phyloP scores from a whole-genome alignment of 2,113 vertebrate genomes.

The Pavo muticus region DNA sequence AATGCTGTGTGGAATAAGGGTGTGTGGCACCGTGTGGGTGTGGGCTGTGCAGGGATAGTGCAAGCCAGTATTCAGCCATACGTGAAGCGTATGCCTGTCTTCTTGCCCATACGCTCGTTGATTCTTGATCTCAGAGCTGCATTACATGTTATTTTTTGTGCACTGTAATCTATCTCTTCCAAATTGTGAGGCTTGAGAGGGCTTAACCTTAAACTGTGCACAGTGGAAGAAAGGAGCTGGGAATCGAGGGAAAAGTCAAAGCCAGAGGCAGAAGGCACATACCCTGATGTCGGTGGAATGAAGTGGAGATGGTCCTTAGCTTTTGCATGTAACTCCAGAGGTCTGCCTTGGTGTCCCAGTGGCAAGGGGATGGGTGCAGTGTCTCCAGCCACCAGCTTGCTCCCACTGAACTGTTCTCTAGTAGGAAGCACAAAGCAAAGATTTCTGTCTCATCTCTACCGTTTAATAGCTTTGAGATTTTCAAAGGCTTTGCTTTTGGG shows the following conservation, averaged over 20 bases:
- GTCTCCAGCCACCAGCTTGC: background rate
- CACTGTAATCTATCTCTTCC: background rate
- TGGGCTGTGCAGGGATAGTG: background rate
- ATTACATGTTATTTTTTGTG: background rate
- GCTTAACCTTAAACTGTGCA: background rate
- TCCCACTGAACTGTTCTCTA: background rate
- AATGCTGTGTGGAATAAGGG: fast-evolving
- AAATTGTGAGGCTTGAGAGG: background rate
- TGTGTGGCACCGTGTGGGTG: background rate
- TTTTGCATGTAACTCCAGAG: background rate
- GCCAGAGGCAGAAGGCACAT: background rate
- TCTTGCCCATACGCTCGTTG: background rate
- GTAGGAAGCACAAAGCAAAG: background rate
- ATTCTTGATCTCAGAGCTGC: background rate
- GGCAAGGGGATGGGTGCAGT: fast-evolving
- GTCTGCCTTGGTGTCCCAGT: too few relatives aligned
- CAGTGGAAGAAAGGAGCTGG: fast-evolving
- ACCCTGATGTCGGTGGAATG: background rate
- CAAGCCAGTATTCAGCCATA: background rate
- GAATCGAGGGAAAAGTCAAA: background rate
- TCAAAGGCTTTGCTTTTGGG: background rate
- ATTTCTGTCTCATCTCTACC: background rate
- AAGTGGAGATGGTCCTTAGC: background rate
- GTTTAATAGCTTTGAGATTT: background rate
- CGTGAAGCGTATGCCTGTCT: background rate